phyloP scores from a whole-genome alignment of 2,888 invertebrate species.

The Latrodectus elegans region DNA sequence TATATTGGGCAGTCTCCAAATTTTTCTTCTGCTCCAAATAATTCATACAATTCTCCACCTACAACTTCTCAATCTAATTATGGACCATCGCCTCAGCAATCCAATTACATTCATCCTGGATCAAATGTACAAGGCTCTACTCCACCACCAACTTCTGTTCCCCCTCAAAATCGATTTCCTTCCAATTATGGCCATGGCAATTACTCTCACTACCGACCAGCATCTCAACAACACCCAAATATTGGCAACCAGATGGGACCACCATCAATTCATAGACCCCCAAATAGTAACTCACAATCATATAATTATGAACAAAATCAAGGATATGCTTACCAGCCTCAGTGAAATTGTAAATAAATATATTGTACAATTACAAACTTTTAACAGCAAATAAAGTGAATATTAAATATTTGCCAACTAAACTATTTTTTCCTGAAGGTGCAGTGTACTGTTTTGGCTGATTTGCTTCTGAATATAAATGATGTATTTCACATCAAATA shows the following conservation, averaged over 20 bases:
- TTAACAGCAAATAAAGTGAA: too few species aligned
- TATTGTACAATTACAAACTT: too few species aligned
- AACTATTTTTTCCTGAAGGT: too few species aligned
- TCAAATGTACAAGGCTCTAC: constrained; percentile 50
- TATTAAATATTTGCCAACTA: too few species aligned
- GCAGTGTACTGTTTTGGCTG: too few species aligned
- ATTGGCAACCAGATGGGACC: constrained; percentile 55
- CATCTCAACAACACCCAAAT: constrained; percentile 32
- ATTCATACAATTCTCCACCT: constrained; percentile 52
- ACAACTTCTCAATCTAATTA: constrained; percentile 51
- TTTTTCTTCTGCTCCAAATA: constrained; percentile 36
- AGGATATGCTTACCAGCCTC: constrained; percentile 64
- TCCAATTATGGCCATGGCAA: constrained; percentile 59
- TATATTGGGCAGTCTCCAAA: constrained; percentile 59
- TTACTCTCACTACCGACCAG: constrained; percentile 57
- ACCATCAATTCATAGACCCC: constrained; percentile 39
- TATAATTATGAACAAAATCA: constrained; percentile 67
- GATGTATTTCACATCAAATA: too few species aligned
- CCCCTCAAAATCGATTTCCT: constrained; percentile 53
- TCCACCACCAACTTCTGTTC: constrained; percentile 56
- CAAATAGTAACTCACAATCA: constrained; percentile 25
- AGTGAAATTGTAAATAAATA: constrained; percentile 9
- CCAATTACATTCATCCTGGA: constrained; percentile 39
- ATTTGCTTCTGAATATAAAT: too few species aligned
- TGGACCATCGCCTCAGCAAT: constrained; percentile 33